Conservation (phyloP, 2,113 vertebrate species). For the Cynoglossus semilaevis region DNA sequence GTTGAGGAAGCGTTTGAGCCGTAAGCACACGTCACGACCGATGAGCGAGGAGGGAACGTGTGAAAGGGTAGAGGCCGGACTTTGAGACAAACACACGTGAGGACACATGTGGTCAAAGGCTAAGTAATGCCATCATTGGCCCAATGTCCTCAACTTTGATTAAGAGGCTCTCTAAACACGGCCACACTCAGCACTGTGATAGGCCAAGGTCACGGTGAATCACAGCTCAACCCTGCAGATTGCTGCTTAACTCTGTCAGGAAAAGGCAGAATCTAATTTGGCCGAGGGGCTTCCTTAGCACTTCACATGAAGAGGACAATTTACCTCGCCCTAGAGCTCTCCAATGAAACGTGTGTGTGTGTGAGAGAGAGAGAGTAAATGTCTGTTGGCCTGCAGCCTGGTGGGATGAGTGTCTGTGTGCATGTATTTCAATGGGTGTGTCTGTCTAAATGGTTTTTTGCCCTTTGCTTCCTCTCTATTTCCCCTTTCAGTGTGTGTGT, state of each 20-base stretch:
- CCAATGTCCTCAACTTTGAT: slow-evolving; percentile 57
- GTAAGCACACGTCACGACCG: slow-evolving; percentile 14
- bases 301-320: slow-evolving; percentile 64
- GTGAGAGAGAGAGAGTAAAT: slow-evolving; percentile 7
- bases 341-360: slow-evolving; percentile 9
- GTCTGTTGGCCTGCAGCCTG: slow-evolving; percentile 25
- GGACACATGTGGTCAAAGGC: slow-evolving; percentile 55
- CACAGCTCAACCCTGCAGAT: slow-evolving; percentile 49
- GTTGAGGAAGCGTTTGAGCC: slow-evolving; percentile 53
- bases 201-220: slow-evolving; percentile 69
- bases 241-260: slow-evolving; percentile 66
- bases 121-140: slow-evolving; percentile 64
- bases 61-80: slow-evolving; percentile 18
- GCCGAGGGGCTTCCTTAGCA: slow-evolving; percentile 60
- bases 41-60: slow-evolving; percentile 13
- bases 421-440: slow-evolving; percentile 5
- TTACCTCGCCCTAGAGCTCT: slow-evolving; percentile 37
- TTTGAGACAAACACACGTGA: slow-evolving; percentile 17
- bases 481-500: not conserved
- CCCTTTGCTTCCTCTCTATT: not conserved
- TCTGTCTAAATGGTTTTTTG: slow-evolving; percentile 1
- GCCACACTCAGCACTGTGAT: slow-evolving; percentile 54
- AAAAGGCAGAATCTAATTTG: slow-evolving; percentile 65
- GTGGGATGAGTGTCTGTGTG: slow-evolving; percentile 14
- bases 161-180: slow-evolving; percentile 61